Evolutionary conservation across 2,888 invertebrate genomes (phyloP).

Genomic region (Andricus quercusramuli): DNA sequence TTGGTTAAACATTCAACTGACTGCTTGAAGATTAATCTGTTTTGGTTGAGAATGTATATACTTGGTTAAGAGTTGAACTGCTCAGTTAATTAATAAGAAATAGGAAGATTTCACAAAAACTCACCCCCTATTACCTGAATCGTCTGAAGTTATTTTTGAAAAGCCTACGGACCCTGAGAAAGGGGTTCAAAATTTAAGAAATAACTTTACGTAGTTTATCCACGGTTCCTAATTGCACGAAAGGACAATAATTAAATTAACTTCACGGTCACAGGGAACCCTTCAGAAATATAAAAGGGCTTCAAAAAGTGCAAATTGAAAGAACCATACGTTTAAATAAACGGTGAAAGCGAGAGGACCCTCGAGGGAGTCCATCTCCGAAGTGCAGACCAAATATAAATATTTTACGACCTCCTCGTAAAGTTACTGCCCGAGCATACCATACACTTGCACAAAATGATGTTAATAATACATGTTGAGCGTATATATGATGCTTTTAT

Average conservation of each 20-base stretch:
- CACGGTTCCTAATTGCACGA: background rate
- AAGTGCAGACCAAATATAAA: slow-evolving; percentile 65
- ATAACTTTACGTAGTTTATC: no score
- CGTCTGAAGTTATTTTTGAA: no score
- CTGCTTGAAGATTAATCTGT: no score
- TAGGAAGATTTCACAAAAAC: no score
- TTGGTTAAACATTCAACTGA: no score
- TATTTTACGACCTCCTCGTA: slow-evolving; percentile 66
- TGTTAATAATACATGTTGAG: slow-evolving; percentile 58
- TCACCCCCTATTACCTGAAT: no score
- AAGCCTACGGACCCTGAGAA: no score
- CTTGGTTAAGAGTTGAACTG: no score
- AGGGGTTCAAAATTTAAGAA: no score
- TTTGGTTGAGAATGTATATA: no score
- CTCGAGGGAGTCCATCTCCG: slow-evolving; percentile 55
- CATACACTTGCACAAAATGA: slow-evolving; percentile 50
- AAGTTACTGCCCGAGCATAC: slow-evolving; percentile 56
- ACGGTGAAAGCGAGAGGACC: slow-evolving; percentile 24
- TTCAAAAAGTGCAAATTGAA: slow-evolving; percentile 20
- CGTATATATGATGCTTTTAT: slow-evolving; percentile 55
- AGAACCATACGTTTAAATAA: slow-evolving; percentile 34
- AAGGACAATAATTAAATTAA: background rate
- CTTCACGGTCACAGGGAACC: background rate
- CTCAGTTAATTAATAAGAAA: no score
- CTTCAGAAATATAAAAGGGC: background rate